These are phyloP conservation scores for Cepaea hortensis DNA, from an alignment of 2,888 invertebrate species.

Conservation along the genomic window DNA sequence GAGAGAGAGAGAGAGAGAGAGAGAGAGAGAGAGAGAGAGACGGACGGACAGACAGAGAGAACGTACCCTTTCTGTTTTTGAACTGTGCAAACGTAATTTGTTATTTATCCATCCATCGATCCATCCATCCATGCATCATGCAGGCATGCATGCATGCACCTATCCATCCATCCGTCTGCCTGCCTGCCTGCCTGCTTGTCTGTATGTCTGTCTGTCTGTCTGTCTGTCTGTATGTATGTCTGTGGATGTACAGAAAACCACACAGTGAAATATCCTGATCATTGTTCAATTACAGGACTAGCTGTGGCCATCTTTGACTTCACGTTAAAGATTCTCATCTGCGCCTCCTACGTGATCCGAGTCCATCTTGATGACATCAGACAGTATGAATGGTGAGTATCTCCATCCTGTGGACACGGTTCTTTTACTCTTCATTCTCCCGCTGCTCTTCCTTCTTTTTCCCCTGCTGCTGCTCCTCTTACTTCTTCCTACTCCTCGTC, in stretches of 20 bases:
- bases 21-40: not conserved
- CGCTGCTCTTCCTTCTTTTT: not conserved
- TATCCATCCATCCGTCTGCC: too few relatives aligned
- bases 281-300: slow-evolving; percentile 84
- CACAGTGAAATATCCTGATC: too few relatives aligned
- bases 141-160: too few relatives aligned
- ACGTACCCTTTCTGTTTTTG: too few relatives aligned
- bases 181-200: too few relatives aligned
- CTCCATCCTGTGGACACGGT: not conserved
- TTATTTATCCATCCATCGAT: too few relatives aligned
- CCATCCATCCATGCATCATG: too few relatives aligned
- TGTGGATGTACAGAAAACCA: too few relatives aligned
- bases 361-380: slow-evolving; percentile 91
- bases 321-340: slow-evolving; percentile 95
- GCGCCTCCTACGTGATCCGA: slow-evolving; percentile 94
- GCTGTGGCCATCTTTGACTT: slow-evolving; percentile 97
- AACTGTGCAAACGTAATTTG: too few relatives aligned
- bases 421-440: not conserved
- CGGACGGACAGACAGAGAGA: not conserved
- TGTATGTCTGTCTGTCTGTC: too few relatives aligned
- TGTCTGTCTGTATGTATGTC: too few relatives aligned
- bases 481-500: too few relatives aligned
- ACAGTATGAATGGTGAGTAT: slow-evolving; percentile 62
- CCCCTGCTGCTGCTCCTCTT: not conserved
- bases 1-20: not conserved